Percentiles rank a stretch among this genome's conserved stretches.
phyloP scores from a whole-genome alignment of 2,797 vertebrate species.

The Gobio occitaniae region DNA sequence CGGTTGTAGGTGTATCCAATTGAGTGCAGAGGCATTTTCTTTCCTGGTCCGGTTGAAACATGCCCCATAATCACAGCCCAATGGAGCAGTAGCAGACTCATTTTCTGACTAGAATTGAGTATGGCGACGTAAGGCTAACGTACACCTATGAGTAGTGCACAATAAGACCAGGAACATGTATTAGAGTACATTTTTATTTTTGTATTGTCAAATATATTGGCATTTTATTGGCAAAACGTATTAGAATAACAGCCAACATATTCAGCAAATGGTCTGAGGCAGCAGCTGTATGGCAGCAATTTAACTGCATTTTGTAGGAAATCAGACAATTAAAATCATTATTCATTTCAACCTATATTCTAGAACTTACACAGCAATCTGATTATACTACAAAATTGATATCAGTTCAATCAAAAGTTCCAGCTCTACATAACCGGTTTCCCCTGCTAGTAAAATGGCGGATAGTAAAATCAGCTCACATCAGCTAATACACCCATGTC shows the following conservation, averaged over 20 bases:
- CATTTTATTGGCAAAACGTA: background rate
- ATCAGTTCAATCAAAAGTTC: constrained; percentile 1
- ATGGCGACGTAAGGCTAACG: no score
- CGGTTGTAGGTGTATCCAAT: no score
- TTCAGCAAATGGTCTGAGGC: background rate
- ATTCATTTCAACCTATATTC: constrained; percentile 1
- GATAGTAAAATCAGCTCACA: constrained; percentile 42
- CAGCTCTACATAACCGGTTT: constrained; percentile 19
- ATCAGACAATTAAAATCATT: background rate
- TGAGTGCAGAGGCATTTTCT: no score
- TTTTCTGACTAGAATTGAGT: no score
- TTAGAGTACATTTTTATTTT: background rate
- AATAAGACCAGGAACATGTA: background rate
- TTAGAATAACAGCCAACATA: background rate
- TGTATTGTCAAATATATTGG: background rate
- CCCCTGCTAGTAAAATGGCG: constrained; percentile 34
- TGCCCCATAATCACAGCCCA: no score
- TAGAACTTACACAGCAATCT: background rate
- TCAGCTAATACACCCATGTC: constrained; percentile 5
- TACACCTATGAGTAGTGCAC: background rate
- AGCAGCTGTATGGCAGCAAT: background rate
- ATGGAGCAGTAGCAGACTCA: no score
- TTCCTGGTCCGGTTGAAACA: no score
- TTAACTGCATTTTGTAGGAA: background rate
- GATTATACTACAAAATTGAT: background rate